Evolutionary conservation across 2,888 invertebrate genomes (phyloP).

Genomic region (Kuschelorhynchus macadamiae): DNA sequence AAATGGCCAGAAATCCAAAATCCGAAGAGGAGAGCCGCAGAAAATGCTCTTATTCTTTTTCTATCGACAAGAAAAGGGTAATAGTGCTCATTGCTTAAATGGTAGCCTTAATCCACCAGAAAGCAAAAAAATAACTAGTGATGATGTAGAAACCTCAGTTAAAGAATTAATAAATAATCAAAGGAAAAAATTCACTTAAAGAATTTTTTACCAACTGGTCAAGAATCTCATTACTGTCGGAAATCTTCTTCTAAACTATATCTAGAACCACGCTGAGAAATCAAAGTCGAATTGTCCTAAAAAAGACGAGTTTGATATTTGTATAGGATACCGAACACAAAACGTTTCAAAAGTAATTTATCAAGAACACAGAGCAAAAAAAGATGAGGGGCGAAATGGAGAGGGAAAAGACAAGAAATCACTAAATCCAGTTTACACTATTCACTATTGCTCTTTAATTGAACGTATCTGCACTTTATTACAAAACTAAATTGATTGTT

Average conservation of each 20-base stretch:
- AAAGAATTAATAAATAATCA: too few relatives aligned
- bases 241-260: slow-evolving; percentile 18
- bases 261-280: slow-evolving; percentile 12
- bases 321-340: too few relatives aligned
- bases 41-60: slow-evolving; percentile 25
- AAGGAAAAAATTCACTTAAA: slow-evolving; percentile 17
- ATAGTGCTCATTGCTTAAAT: slow-evolving; percentile 4
- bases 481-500: too few relatives aligned
- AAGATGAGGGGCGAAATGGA: too few relatives aligned
- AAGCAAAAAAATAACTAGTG: too few relatives aligned
- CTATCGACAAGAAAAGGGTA: slow-evolving; percentile 18
- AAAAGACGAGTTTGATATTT: too few relatives aligned
- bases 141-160: slow-evolving; percentile 7
- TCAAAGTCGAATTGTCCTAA: background rate
- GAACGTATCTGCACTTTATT: too few relatives aligned
- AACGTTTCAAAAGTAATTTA: too few relatives aligned
- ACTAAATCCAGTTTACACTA: background rate
- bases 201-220: slow-evolving; percentile 10
- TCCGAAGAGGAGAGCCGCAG: slow-evolving; percentile 23
- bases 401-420: background rate
- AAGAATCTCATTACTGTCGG: slow-evolving; percentile 22
- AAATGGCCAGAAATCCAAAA: slow-evolving; percentile 34
- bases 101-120: too few relatives aligned
- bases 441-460: too few relatives aligned
- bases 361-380: too few relatives aligned